These are phyloP conservation scores for Nebria brevicollis DNA, from an alignment of 2,888 invertebrate species.

Conservation along the genomic window DNA sequence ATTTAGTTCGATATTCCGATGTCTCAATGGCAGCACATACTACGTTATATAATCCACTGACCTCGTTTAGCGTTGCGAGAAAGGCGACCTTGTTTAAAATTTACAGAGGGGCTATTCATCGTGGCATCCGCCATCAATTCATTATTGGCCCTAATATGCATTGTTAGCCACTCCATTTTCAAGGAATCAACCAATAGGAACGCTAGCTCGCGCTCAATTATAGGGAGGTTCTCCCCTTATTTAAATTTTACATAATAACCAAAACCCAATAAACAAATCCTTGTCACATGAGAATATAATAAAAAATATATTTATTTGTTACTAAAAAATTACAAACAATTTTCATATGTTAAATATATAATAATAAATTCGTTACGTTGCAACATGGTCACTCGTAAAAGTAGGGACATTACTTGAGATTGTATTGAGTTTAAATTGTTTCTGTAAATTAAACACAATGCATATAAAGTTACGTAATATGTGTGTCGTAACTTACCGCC, in stretches of 20 bases:
- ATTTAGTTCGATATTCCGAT: background rate
- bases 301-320: too few relatives aligned
- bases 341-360: slow-evolving; percentile 4
- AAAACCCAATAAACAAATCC: too few relatives aligned
- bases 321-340: background rate
- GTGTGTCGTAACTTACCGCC: slow-evolving; percentile 26
- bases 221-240: too few relatives aligned
- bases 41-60: background rate
- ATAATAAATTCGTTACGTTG: background rate
- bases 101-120: background rate
- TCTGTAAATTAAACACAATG: background rate
- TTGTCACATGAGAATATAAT: too few relatives aligned
- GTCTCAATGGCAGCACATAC: background rate
- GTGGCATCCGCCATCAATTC: background rate
- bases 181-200: too few relatives aligned
- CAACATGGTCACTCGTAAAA: background rate
- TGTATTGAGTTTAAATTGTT: slow-evolving; percentile 6
- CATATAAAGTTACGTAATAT: background rate
- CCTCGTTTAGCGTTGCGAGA: background rate
- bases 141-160: background rate
- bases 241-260: too few relatives aligned
- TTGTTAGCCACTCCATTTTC: background rate
- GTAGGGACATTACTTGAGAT: background rate
- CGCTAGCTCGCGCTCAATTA: too few relatives aligned
- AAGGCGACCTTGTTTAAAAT: background rate